phyloP scores from a whole-genome alignment of 2,113 vertebrate species.

The Trematomus loennbergii region DNA sequence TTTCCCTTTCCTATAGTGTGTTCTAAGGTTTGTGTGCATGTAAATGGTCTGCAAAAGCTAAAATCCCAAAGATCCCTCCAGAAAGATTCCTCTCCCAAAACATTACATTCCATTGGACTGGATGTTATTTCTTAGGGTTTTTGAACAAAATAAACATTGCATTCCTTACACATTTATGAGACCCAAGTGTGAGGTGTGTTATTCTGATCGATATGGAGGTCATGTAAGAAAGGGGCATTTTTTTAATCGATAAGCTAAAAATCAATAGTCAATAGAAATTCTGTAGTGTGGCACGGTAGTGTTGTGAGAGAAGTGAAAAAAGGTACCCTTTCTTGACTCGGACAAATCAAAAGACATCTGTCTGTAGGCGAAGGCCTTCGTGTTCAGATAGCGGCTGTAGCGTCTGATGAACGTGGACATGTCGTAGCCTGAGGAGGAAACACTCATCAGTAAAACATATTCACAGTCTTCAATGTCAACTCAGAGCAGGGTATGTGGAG shows the following conservation, averaged over 20 bases:
- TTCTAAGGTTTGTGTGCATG: no score
- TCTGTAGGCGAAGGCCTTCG: constrained; percentile 98
- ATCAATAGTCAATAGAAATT: constrained; percentile 8
- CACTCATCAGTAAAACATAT: constrained; percentile 28
- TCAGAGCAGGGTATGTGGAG: background rate
- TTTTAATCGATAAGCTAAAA: constrained; percentile 4
- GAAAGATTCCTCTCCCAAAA: no score
- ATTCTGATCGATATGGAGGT: constrained; percentile 11
- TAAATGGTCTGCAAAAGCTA: no score
- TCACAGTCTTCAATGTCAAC: constrained; percentile 15
- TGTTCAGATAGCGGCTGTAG: constrained; percentile 97
- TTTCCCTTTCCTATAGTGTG: no score
- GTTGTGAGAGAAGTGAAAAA: constrained; percentile 14
- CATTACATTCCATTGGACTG: no score
- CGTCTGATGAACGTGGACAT: constrained; percentile 99
- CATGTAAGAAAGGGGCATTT: background rate
- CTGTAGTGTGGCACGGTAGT: background rate
- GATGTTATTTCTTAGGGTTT: no score
- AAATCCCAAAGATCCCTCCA: no score
- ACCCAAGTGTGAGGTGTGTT: constrained; percentile 21
- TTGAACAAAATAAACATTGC: no score
- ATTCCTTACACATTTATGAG: background rate
- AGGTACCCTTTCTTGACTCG: constrained; percentile 98
- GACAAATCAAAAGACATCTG: constrained; percentile 98
- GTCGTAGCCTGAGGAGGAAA: constrained; percentile 89